Base-by-base conservation (phyloP, 2,888 invertebrate genomes). In the Tanypteryx hageni region DNA sequence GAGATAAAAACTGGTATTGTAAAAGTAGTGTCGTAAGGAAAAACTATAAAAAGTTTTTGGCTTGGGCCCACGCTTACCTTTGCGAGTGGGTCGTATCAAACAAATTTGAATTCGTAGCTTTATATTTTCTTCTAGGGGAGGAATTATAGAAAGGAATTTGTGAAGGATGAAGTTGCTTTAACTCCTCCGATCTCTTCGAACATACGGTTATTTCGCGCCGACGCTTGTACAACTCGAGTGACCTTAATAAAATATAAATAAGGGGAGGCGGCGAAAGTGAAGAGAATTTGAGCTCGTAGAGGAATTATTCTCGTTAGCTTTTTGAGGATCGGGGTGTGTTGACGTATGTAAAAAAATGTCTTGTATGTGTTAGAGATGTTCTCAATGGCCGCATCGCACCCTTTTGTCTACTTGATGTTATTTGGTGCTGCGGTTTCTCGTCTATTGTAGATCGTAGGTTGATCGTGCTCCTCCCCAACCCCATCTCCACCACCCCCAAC, bases 191-290 rank as follows among this genome's bases (percentile, higher is more conserved):
- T 64, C 44, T 64, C 89, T 64, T 68, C 44, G 44, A 44, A 89
- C 27, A n/a, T 89, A 64, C 64, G 44, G 64, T 61, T 31, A 44
- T 89, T 68, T 61, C 89, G 76, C 76, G 76, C n/a, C 1, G 3
- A 22, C 76, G 76, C 64, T 64, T 61, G 18, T 31, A 89, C 56
- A 44, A 31, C 89, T 10, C 44, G 44, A 64, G 64, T 64, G 27
- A 83, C 83, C 83, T 56, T 83, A 83, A 83, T 83, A 44, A 76
- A 76, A 27, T 76, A 76, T 76, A 27, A 76, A 27, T 16, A 64
- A 44, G 61, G 89, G 10, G 57, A 83, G 57, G 83, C 44, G 61
- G 89, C 76, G 89, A 89, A 89, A 89, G 83, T 64, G 89, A 56
- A 64, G 68, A 89, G 89, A 89, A 18, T 11, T 86, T 44, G 86